Base-by-base conservation (phyloP, 2,888 invertebrate species). In the Parapristionchus giblindavisi region DNA sequence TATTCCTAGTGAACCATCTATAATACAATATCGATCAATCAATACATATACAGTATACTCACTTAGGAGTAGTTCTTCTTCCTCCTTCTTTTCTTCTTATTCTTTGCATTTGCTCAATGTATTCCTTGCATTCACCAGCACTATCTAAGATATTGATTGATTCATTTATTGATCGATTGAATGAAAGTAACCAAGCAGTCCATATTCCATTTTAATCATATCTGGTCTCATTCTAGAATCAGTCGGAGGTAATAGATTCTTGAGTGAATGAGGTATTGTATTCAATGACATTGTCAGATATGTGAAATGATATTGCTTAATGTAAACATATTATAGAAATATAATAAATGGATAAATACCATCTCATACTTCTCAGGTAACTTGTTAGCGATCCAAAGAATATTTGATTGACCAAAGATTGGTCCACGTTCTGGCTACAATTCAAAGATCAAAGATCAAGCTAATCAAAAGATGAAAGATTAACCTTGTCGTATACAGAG, bases 331-430 rank as follows among this genome's bases (percentile, higher is more conserved):
- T n/a, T 63, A 24, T 17, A 21, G 1, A 52, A 56, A 36, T 40
- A 77, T 34, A 51, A 66, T 56, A 75, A 70, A 54, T 60, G 34
- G 6, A 32, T 51, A 52, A 82, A 90, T 90, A 94, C 94, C 89
- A 94, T 93, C 75, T 92, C 91, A 80, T 93, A 93, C 84, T 93
- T 92, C 34, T 92, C 89, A 4, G 95, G 95, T 72, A 95, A 90
- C 1, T 93, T 92, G 52, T 92, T 91, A 0, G 92, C 94, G 88
- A 93, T 92, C 96, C 96, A 96, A 75, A 96, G 90, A 0, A 92
- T 91, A 1, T 91, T 91, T 0, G 93, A 95, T 84, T 92, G 93
- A 1, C 93, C 93, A 86, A 93, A 60, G 29, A 83, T 84, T 60
- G 77, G 85, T 76, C 65, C 81, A 77, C 72, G 60, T 43, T 81